phyloP scores from a whole-genome alignment of 30 jellyfish, hydroid and myxozoan genomes.

The Cassiopea andromeda region DNA sequence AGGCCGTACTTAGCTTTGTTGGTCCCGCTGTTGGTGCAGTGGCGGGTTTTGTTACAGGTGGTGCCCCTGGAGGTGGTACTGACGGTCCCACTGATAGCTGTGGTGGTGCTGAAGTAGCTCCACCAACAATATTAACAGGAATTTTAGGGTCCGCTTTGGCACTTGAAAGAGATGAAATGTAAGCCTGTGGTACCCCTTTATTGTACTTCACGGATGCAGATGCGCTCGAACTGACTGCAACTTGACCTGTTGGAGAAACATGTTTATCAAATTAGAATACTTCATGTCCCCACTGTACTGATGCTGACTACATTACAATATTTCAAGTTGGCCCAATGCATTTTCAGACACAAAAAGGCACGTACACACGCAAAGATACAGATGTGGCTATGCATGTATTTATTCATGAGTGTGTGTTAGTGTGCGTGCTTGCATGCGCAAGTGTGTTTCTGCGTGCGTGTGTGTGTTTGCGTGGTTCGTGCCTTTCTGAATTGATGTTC shows the following conservation, averaged over 20 bases:
- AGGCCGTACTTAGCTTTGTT: not conserved
- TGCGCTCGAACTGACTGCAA: conserved; percentile 94
- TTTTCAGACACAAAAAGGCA: too few species aligned
- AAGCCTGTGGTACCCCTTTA: conserved; percentile 92
- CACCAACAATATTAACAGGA: conserved; percentile 77
- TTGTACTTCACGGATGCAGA: conserved; percentile 93
- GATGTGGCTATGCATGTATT: too few species aligned
- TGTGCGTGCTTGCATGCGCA: too few species aligned
- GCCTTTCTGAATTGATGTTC: too few species aligned
- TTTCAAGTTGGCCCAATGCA: too few species aligned
- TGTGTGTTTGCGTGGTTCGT: too few species aligned
- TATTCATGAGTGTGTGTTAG: too few species aligned
- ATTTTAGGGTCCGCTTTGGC: conserved; percentile 96
- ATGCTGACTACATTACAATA: too few species aligned
- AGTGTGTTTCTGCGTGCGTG: too few species aligned
- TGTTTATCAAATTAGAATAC: not conserved
- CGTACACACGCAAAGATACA: too few species aligned
- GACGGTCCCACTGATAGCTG: conserved; percentile 31
- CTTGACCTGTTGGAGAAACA: conserved; percentile 71
- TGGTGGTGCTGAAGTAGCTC: conserved; percentile 72
- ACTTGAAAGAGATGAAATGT: conserved; percentile 83
- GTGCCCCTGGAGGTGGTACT: conserved; percentile 15
- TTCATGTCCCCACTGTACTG: too few species aligned
- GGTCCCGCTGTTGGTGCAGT: not conserved
- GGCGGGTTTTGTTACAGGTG: conserved; percentile 17